Evolutionary conservation across 2,113 vertebrate genomes (phyloP), one percentile per base, ranked within the genome.

Genomic region (Mesocricetus auratus): DNA sequence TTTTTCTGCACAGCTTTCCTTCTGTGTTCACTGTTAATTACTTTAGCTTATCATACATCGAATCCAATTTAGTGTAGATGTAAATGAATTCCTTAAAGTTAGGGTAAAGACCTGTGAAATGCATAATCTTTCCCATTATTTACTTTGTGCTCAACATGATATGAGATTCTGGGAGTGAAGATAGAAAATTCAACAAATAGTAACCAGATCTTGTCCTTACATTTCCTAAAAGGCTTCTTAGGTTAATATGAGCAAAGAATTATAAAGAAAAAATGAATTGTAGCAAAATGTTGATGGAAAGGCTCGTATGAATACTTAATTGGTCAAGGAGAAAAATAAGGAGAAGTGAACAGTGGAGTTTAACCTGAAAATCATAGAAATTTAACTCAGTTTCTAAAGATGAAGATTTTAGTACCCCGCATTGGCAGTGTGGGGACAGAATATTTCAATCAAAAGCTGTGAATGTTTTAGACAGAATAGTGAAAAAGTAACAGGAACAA

Each of bases 61-160:
- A 89, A 21, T 89, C 15, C 93, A 47, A 62, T 62, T 56, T 77
- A 53, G 26, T 91, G 26, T 16, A n/a, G 16, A 10, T 31, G 94
- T 71, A 90, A 87, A 87, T 9, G n/a, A 78, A 78, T 78, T 93
- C 1, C 79, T 95, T 95, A 78, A 87, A 33, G 8, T 86, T 53
- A 62, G 15, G 7, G 73, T 42, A 26, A 69, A 88, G 22, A 60
- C 64, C 13, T 79, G 8, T 29, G 42, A 53, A 16, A 31, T 39
- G 1, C 3, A 73, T 58, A 19, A 39, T 66, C 33, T 83, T 53
- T 42, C 71, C 31, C 64, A 69, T 21, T 45, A 53, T 15, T 62
- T 69, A n/a, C 74, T 86, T 85, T 47, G 11, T 53, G 0, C 11
- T 88, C 60, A 19, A 13, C 17, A 36, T 77, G 47, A 79, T 62